Conservation (phyloP, 2,113 vertebrate genomes). For the Tyto alba region DNA sequence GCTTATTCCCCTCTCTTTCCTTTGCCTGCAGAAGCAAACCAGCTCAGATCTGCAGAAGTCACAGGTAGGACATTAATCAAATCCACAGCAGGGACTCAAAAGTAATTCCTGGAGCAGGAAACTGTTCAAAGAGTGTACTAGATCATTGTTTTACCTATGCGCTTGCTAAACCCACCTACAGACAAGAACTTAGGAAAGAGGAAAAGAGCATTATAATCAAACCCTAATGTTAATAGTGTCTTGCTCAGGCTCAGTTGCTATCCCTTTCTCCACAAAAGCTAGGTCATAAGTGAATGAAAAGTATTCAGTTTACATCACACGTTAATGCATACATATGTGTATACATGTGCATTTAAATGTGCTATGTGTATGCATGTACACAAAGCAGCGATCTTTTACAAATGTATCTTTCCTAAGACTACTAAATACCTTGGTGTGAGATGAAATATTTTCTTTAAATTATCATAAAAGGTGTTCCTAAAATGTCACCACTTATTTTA, state of each 20-base stretch:
- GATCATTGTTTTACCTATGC: conserved; percentile 1
- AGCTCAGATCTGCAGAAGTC: neutral
- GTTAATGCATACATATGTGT: neutral
- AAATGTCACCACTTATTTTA: conserved; percentile 51
- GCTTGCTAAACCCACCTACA: neutral
- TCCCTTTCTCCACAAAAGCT: neutral
- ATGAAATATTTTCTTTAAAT: conserved; percentile 36
- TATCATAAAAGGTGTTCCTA: conserved; percentile 44
- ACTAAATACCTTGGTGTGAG: neutral
- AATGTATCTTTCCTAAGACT: neutral
- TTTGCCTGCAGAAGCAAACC: conserved; percentile 29
- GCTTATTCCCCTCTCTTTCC: neutral
- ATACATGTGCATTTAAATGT: neutral
- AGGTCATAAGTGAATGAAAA: neutral
- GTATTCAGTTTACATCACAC: neutral
- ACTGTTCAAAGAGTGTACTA: neutral
- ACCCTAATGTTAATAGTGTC: neutral
- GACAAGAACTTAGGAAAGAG: neutral
- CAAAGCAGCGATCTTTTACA: neutral
- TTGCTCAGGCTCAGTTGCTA: neutral
- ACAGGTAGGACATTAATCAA: conserved; percentile 58
- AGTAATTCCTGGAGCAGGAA: conserved; percentile 37
- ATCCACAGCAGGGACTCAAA: conserved; percentile 16
- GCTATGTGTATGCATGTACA: neutral
- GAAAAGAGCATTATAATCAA: neutral